Evolutionary conservation across 2,113 vertebrate species (phyloP), one percentile per base, ranked within the genome.

Genomic region (Trogon melanurus): DNA sequence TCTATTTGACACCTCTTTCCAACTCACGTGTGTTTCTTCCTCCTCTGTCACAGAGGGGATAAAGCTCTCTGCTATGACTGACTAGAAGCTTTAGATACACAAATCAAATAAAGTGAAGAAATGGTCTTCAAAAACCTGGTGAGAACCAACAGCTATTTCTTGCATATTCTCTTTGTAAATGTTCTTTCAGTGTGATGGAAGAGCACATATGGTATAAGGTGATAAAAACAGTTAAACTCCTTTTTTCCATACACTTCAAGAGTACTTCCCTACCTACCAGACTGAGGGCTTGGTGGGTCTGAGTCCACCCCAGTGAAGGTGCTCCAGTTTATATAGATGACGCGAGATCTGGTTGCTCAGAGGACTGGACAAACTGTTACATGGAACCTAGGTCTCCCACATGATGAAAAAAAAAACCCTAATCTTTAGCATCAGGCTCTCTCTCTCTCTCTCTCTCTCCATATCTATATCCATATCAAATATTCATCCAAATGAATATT

Each of bases 141-240:
- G 44, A 84, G 56, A 95, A 61, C 8, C 36, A 64, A 15, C 0
- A 44, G 26, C 17, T 69, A 32, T 75, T 71, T 65, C 50, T 88
- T 66, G 26, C 23, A 14, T 2, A 13, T 13, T 79, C 26, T 50
- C 44, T 80, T 53, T 48, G 69, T 18, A 78, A 70, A 41, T 0
- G 0, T 45, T 84, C 72, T 20, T 66, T 79, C 11, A 3, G 23
- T 13, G 14, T 0, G 1, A 22, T 1, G 48, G 51, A 79, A 60
- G 47, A 69, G 23, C 13, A 30, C 23, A 20, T 25, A 16, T 3
- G 58, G 36, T 21, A 9, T 13, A 44, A 81, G 36, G 73, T 32
- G 48, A 84, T 38, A 51, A 58, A 91, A 73, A 10, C 11, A 26
- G 32, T 32, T 38, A 10, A 79, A 72, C 71, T 65, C 53, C 26